These are phyloP conservation scores for Bombylius discolor DNA, from an alignment of 2,888 invertebrate genomes.

Conservation along the genomic window DNA sequence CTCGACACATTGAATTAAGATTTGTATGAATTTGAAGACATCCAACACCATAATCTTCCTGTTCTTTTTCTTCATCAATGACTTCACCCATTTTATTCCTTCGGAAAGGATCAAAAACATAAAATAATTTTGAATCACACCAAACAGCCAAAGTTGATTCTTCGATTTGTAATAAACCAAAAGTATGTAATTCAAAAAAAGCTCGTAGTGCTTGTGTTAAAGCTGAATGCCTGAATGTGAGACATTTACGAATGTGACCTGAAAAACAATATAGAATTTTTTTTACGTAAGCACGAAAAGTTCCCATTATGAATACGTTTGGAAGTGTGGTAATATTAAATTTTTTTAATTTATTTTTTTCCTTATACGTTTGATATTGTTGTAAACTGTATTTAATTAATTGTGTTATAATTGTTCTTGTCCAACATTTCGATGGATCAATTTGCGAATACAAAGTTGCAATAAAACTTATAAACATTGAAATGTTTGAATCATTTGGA, in stretches of 20 bases:
- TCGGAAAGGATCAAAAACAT: slow-evolving; percentile 52
- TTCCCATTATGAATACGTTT: slow-evolving; percentile 35
- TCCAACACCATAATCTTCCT: slow-evolving; percentile 27
- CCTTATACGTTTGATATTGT: slow-evolving; percentile 23
- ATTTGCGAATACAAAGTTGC: slow-evolving; percentile 52
- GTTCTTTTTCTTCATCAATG: slow-evolving; percentile 32
- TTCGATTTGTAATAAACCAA: slow-evolving; percentile 42
- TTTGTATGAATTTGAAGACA: slow-evolving; percentile 51
- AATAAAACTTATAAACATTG: slow-evolving; percentile 45
- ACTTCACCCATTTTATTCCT: slow-evolving; percentile 44
- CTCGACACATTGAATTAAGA: slow-evolving; percentile 43
- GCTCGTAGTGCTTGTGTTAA: slow-evolving; percentile 22
- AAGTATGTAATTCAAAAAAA: slow-evolving; percentile 23
- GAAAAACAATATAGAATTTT: slow-evolving; percentile 24
- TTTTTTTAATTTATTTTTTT: slow-evolving; percentile 22
- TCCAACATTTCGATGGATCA: slow-evolving; percentile 51
- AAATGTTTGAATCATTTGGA: slow-evolving; percentile 24
- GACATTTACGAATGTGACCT: slow-evolving; percentile 22
- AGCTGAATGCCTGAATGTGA: slow-evolving; percentile 20
- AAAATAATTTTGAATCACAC: slow-evolving; percentile 50
- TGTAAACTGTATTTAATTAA: slow-evolving; percentile 25
- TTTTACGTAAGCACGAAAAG: slow-evolving; percentile 23
- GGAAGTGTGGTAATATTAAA: slow-evolving; percentile 27
- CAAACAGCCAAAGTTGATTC: slow-evolving; percentile 46
- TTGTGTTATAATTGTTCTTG: slow-evolving; percentile 43